Base-by-base conservation (phyloP, 2,113 vertebrate species). In the Nansenia antarctica region DNA sequence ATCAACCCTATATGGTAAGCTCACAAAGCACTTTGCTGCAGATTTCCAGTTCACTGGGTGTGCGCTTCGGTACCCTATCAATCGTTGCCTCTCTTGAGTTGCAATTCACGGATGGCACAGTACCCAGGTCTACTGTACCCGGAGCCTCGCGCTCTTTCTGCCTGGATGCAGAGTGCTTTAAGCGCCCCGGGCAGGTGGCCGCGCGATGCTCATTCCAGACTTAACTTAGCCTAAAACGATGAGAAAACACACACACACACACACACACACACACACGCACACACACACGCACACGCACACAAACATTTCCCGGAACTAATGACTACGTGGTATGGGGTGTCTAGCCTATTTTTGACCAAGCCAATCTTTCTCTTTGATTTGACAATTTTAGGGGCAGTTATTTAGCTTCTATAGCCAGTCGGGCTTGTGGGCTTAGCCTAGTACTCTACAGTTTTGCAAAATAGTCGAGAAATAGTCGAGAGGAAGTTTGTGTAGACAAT, bases 51-150 rank as follows among this genome's bases (percentile, higher is more conserved):
- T 84, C 78, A 87, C 78, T 74, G 80, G 71, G 81, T 84, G 79
- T 87, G 82, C 49, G n/a, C 45, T 22, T 49, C 5, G n/a, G 45
- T 49, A 22, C 15, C 6, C n/a, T 85, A 78, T 82, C 76, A 87
- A 70, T 77, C 66, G 63, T 76, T 78, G 70, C 71, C 22, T 31
- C 84, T 31, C 84, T 82, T 69, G 84, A 87, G 87, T 86, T 88
- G 81, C 88, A 86, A 78, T 88, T 86, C 82, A 82, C 62, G 80
- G 81, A 87, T 88, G 90, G 90, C 84, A 91, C 91, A 86, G 88
- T 90, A 59, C 69, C 63, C 30, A 62, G 76, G 77, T 73, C 84
- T 34, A 22, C 58, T 37, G 58, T 35, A 83, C 82, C 73, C 27
- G 72, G 82, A 79, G 79, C 86, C 77, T 86, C 64, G 77, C 61